A percentile compares a stretch with the other conserved stretches of the same genome.
Evolutionary conservation across 2,797 vertebrate genomes (phyloP).

Genomic region (Falco naumanni): DNA sequence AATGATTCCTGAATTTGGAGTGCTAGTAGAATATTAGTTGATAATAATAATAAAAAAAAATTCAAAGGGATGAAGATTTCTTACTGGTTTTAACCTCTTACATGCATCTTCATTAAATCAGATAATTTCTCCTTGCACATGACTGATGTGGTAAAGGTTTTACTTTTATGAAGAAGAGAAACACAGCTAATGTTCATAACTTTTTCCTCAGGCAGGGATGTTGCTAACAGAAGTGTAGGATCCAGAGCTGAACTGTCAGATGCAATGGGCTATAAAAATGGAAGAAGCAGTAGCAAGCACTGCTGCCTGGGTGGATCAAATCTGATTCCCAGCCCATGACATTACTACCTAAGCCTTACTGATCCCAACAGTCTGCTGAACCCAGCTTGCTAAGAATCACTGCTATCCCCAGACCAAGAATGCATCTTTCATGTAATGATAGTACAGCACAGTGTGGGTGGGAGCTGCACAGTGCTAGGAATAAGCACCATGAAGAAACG

Average conservation of each 20-base stretch:
- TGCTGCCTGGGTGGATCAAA: neutral
- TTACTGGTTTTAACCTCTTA: neutral
- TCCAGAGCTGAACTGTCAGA: neutral
- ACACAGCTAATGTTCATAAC: neutral
- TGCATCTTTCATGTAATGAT: accelerated
- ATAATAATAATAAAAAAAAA: neutral
- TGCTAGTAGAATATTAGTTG: neutral
- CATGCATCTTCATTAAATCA: neutral
- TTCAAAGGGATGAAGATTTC: neutral
- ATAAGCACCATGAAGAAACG: neutral
- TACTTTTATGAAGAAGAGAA: neutral
- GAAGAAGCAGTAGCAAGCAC: neutral
- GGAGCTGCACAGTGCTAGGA: neutral
- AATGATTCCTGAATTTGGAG: neutral
- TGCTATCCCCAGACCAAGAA: neutral
- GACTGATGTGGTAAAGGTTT: neutral
- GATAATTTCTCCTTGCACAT: neutral
- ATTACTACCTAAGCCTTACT: neutral
- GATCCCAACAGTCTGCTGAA: neutral
- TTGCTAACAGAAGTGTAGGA: neutral
- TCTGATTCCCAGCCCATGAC: neutral
- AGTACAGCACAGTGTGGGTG: neutral
- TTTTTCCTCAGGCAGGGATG: neutral
- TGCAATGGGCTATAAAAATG: neutral
- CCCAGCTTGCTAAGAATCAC: neutral